These are phyloP conservation scores for Eledone cirrhosa DNA, from an alignment of 2,888 invertebrate species.

Conservation along the genomic window DNA sequence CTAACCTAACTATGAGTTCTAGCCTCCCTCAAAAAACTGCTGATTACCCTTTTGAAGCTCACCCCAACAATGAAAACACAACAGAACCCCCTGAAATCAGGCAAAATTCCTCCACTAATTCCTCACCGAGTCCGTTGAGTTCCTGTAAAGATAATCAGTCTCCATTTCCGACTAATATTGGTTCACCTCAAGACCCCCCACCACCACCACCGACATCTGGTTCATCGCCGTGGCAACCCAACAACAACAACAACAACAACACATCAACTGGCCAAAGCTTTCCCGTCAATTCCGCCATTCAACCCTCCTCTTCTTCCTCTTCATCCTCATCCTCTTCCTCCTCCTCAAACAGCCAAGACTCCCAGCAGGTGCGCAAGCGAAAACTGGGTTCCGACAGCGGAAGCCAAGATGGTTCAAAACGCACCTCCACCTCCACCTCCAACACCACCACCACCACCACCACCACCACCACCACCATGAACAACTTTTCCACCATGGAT, in stretches of 20 bases:
- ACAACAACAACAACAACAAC: too few relatives aligned
- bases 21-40: background rate
- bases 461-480: too few relatives aligned
- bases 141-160: constrained; percentile 21
- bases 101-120: background rate
- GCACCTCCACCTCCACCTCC: too few relatives aligned
- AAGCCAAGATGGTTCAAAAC: constrained; percentile 1
- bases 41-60: background rate
- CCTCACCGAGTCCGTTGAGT: background rate
- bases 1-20: background rate
- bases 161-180: background rate
- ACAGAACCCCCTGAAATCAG: background rate
- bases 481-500: background rate
- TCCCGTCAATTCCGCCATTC: background rate
- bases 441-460: too few relatives aligned
- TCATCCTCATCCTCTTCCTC: background rate
- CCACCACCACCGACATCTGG: constrained; percentile 4
- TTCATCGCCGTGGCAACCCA: constrained; percentile 8
- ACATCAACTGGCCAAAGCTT: too few relatives aligned
- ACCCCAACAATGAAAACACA: background rate
- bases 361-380: constrained; percentile 21
- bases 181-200: background rate
- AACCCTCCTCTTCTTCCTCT: background rate
- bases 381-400: constrained; percentile 10
- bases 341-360: background rate